phyloP scores from a whole-genome alignment of 2,113 vertebrate species.

The Chroicocephalus ridibundus region DNA sequence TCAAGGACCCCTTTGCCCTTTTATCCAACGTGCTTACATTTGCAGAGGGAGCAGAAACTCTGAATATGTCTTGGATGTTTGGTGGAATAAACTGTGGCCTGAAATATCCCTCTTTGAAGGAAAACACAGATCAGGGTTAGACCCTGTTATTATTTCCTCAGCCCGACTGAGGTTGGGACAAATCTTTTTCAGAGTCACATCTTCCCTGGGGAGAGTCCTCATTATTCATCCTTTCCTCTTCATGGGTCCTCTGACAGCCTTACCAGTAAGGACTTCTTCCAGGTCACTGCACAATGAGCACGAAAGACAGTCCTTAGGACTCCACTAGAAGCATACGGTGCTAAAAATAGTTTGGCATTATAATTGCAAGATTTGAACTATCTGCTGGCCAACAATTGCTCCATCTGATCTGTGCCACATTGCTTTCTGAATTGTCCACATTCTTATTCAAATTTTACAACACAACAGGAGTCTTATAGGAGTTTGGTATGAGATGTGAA shows the following conservation, averaged over 20 bases:
- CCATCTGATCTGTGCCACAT: background rate
- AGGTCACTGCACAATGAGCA: background rate
- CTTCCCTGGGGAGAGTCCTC: background rate
- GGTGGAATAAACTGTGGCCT: background rate
- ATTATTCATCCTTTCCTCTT: background rate
- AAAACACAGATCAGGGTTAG: background rate
- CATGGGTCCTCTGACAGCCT: background rate
- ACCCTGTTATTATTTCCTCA: background rate
- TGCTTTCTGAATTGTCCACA: background rate
- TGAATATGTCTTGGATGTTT: background rate
- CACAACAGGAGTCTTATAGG: background rate
- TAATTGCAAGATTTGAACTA: background rate
- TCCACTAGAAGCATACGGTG: background rate
- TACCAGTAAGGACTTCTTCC: slow-evolving; percentile 23
- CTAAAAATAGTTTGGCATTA: background rate
- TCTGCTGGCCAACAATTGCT: background rate
- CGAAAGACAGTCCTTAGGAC: background rate
- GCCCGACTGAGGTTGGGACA: background rate
- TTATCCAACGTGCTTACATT: background rate
- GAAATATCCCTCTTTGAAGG: background rate
- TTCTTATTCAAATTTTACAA: background rate
- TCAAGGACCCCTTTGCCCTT: background rate
- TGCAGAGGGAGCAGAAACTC: background rate
- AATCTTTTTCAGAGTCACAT: background rate
- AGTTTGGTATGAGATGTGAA: background rate